Conservation (phyloP, 1,140 invertebrate genomes). For the Macrotrachela quadricornifera region DNA sequence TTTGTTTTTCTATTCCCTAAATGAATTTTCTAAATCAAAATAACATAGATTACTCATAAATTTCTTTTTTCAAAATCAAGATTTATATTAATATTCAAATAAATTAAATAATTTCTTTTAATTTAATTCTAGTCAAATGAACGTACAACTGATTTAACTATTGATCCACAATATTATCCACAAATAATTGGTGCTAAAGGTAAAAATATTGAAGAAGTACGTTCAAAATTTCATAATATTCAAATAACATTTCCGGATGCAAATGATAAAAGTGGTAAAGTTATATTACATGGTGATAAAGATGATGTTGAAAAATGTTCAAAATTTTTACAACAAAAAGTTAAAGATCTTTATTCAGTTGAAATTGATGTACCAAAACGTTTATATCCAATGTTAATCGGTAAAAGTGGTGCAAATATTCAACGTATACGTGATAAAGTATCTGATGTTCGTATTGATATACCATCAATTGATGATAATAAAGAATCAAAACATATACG, state of each 20-base stretch:
- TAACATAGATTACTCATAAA: too few species aligned
- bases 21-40: too few species aligned
- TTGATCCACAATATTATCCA: constrained; percentile 3
- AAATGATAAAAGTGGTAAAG: constrained; percentile 68
- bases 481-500: constrained; percentile 48
- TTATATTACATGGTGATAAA: constrained; percentile 66
- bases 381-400: constrained; percentile 77
- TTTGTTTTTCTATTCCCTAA: too few species aligned
- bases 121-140: too few species aligned
- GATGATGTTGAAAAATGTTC: constrained; percentile 83
- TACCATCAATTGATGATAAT: constrained; percentile 39
- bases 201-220: constrained; percentile 72
- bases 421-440: constrained; percentile 66
- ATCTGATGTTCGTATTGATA: constrained; percentile 39
- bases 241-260: constrained; percentile 72
- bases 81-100: constrained; percentile 11
- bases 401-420: constrained; percentile 56
- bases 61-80: constrained; percentile 43
- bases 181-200: constrained; percentile 38
- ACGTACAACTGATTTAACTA: too few species aligned
- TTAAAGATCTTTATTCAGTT: constrained; percentile 63
- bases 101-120: too few species aligned
- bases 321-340: constrained; percentile 57
- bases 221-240: constrained; percentile 66
- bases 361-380: constrained; percentile 73